Base-by-base conservation (phyloP, 2,888 invertebrate species). In the Copidosoma aretas region DNA sequence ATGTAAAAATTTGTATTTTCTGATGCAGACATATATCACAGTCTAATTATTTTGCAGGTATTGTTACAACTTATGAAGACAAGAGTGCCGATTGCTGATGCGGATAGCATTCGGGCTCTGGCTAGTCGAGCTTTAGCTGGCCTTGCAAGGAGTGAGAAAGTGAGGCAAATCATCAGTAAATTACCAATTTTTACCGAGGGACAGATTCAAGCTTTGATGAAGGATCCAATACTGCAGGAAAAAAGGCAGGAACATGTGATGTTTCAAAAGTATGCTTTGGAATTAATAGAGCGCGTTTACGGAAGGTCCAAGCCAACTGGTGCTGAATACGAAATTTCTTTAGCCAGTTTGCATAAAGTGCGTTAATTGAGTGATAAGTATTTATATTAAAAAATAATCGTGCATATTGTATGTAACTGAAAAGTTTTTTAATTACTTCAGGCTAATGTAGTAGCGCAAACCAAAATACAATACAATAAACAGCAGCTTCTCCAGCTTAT, bases 381-480 rank as follows among this genome's bases (percentile, higher is more conserved):
- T 8, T 17, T 19, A 15, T 56, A 17, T 32, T 14, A 41, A 54
- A 54, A 52, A 14, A 21, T 60, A 1, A 15, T 8, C 58, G 14
- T 10, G 41, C 14, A 46, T 15, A 32, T 3, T 8, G 25, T 1
- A 57, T 5, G 41, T 43, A 19, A 25, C 8, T 56, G 10, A 59
- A 21, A 24, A 56, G 15, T 25, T 24, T 14, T 67, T 49, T 19
- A 41, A 32, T 43, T 61, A 14, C 41, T 81, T 1, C 80, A 90
- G 91, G 93, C 97, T 0, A 95, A 95, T 84, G 94, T 98, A 56
- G 96, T 98, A 0, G 97, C 97, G 0, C 96, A 97, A 84, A 98
- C 98, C 0, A 91, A 93, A 73, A 98, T 99, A 70, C 92, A 92
- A 79, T 99, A 94, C 87, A 95, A 97, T 84, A 95, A 96, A 82